These are phyloP conservation scores for Tipula unca DNA, from an alignment of 2,888 invertebrate species.

Conservation along the genomic window DNA sequence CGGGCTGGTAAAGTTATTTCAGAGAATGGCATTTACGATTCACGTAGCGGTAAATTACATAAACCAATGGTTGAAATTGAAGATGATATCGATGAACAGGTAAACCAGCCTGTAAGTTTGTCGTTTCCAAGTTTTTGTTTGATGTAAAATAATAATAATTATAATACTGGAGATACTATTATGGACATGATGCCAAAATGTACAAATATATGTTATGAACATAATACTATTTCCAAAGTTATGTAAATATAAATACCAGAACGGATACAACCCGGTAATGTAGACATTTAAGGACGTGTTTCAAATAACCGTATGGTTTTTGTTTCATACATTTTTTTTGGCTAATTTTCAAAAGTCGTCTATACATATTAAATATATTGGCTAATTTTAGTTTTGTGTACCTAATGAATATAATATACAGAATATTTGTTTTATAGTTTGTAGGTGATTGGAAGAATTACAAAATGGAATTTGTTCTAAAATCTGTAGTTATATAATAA, in stretches of 20 bases:
- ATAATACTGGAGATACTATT: not conserved
- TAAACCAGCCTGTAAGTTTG: conserved; percentile 32
- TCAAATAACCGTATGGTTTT: not conserved
- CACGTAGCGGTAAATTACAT: conserved; percentile 49
- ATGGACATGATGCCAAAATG: not conserved
- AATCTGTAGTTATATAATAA: not conserved
- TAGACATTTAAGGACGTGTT: not conserved
- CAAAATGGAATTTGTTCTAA: not conserved
- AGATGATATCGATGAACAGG: conserved; percentile 44
- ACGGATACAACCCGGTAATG: not conserved
- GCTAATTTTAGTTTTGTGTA: not conserved
- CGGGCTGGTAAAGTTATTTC: conserved; percentile 44
- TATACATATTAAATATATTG: not conserved
- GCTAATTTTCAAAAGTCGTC: not conserved
- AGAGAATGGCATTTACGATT: conserved; percentile 55
- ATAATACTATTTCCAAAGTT: not conserved
- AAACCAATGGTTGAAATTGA: conserved; percentile 44
- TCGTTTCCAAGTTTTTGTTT: conserved; percentile 21
- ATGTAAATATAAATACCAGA: not conserved
- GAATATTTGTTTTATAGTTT: not conserved
- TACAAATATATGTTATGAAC: not conserved
- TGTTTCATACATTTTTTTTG: not conserved
- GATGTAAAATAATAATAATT: not conserved
- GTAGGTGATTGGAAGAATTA: not conserved
- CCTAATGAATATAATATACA: not conserved